A percentile compares a stretch with the other conserved stretches of the same genome.
Evolutionary conservation across 2,113 vertebrate species (phyloP).

Genomic region (Tragelaphus imberbis): DNA sequence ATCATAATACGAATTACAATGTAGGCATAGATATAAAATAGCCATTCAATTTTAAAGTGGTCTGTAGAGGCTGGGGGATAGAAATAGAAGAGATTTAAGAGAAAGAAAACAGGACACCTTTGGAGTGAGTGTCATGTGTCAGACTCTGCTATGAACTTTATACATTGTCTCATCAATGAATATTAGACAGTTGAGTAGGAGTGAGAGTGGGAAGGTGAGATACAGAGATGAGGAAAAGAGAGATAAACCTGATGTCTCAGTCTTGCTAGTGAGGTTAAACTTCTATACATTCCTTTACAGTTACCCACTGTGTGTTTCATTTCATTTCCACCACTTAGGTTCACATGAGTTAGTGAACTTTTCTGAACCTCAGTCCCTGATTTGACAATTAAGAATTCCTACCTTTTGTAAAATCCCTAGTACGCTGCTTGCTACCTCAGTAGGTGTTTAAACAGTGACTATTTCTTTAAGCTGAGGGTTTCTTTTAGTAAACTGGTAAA

Average conservation of each 20-base stretch:
- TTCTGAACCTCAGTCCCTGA: background rate
- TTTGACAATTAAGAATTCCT: background rate
- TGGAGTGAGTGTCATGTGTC: background rate
- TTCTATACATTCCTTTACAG: background rate
- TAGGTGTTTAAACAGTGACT: background rate
- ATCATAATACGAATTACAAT: background rate
- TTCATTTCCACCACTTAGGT: background rate
- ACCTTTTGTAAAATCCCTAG: background rate
- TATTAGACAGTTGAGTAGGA: background rate
- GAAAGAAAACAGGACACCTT: background rate
- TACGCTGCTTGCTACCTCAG: background rate
- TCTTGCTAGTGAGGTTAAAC: background rate
- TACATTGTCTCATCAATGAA: background rate
- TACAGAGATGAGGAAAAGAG: background rate
- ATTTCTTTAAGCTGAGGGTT: background rate
- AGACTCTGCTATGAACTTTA: background rate
- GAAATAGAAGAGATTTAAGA: background rate
- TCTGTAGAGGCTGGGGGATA: background rate
- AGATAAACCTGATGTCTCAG: background rate
- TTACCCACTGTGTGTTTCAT: background rate
- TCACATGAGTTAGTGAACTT: background rate
- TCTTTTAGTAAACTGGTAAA: background rate
- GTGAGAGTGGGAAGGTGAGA: background rate
- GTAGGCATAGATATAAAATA: background rate
- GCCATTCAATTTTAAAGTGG: background rate